phyloP scores from a whole-genome alignment of 2,888 invertebrate genomes.

The Drosophila leonis region DNA sequence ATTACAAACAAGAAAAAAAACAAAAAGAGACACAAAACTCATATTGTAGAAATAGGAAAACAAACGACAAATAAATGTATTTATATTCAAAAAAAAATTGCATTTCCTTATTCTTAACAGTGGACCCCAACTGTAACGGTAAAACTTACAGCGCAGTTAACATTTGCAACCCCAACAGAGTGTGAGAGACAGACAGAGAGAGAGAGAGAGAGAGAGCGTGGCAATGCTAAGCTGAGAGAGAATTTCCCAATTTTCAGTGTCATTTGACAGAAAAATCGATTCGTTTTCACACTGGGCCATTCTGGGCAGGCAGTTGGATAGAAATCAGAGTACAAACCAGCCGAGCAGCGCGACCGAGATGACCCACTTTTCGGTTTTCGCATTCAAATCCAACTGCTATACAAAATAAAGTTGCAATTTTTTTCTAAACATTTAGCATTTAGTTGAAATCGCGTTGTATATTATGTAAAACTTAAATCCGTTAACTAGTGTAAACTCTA shows the following conservation, averaged over 20 bases:
- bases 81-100: slow-evolving; percentile 72
- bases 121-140: slow-evolving; percentile 22
- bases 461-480: slow-evolving; percentile 60
- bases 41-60: slow-evolving; percentile 73
- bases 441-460: slow-evolving; percentile 66
- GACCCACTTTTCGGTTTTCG: slow-evolving; percentile 85
- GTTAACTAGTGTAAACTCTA: slow-evolving; percentile 76
- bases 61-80: slow-evolving; percentile 83
- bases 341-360: slow-evolving; percentile 84
- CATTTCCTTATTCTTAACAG: slow-evolving; percentile 21
- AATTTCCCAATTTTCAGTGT: slow-evolving; percentile 79
- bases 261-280: slow-evolving; percentile 83
- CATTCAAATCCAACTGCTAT: slow-evolving; percentile 80
- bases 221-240: slow-evolving; percentile 45
- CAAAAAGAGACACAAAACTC: slow-evolving; percentile 62
- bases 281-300: slow-evolving; percentile 77
- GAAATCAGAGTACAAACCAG: slow-evolving; percentile 83
- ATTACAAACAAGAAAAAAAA: slow-evolving; percentile 39
- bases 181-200: slow-evolving; percentile 23
- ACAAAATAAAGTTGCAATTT: slow-evolving; percentile 66
- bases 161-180: slow-evolving; percentile 66
- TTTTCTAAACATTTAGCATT: slow-evolving; percentile 72
- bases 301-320: slow-evolving; percentile 72
- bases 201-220: slow-evolving; percentile 23
- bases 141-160: slow-evolving; percentile 24